phyloP scores from a whole-genome alignment of 2,113 vertebrate species.

The Cavia aperea region DNA sequence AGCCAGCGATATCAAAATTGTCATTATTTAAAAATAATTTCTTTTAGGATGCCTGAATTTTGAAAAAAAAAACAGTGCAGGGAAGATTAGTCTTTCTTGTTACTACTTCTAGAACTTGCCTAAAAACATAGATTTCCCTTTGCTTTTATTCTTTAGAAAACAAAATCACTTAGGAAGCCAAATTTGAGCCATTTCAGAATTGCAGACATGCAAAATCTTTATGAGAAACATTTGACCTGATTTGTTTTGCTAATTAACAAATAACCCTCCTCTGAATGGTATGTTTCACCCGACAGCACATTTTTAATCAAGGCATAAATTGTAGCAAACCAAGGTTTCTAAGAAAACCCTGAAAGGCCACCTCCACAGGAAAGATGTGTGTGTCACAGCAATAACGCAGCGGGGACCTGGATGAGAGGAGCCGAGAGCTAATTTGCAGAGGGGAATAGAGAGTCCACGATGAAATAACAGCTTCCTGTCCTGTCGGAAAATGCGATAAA shows the following conservation, averaged over 20 bases:
- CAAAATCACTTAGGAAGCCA: slow-evolving; percentile 31
- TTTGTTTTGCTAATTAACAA: slow-evolving; percentile 62
- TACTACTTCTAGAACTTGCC: neutral
- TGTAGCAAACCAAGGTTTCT: slow-evolving; percentile 43
- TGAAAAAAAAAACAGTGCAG: neutral
- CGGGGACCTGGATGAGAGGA: neutral
- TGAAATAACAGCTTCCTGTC: neutral
- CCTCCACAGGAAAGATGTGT: neutral
- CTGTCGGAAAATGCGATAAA: neutral
- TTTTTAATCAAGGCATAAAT: slow-evolving; percentile 64
- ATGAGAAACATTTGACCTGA: slow-evolving; percentile 59
- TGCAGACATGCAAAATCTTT: slow-evolving; percentile 56
- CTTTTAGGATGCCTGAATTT: neutral
- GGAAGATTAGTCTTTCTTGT: neutral
- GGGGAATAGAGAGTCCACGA: neutral
- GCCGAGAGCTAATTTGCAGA: neutral
- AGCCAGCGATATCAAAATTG: neutral
- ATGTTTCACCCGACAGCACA: slow-evolving; percentile 58
- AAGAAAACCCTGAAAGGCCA: slow-evolving; percentile 25
- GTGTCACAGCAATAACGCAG: slow-evolving; percentile 28
- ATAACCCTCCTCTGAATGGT: slow-evolving; percentile 47
- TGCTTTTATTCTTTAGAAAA: neutral
- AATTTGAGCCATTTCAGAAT: slow-evolving; percentile 46
- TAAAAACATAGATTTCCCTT: neutral
- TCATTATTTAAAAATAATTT: neutral